phyloP scores from a whole-genome alignment of 2,888 invertebrate species.

The Agonopterix alstromeriana region DNA sequence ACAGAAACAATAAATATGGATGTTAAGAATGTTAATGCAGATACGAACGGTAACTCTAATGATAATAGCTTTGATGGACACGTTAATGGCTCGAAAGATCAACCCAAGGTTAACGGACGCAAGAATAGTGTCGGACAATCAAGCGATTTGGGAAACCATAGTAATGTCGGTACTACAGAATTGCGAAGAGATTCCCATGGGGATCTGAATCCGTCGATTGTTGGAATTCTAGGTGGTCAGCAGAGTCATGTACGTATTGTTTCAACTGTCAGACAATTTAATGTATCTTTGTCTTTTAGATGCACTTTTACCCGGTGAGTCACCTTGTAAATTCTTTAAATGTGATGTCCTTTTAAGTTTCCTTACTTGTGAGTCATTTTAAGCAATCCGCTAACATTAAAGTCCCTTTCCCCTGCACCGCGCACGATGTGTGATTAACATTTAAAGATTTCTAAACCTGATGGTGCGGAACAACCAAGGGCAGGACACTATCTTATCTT shows the following conservation, averaged over 20 bases:
- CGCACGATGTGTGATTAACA: background rate
- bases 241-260: slow-evolving; percentile 67
- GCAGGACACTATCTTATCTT: slow-evolving; percentile 52
- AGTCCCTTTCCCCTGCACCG: background rate
- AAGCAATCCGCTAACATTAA: background rate
- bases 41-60: slow-evolving; percentile 17
- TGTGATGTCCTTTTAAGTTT: background rate
- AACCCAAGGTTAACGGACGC: slow-evolving; percentile 32
- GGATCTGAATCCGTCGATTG: slow-evolving; percentile 65
- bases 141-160: slow-evolving; percentile 32
- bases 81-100: slow-evolving; percentile 14
- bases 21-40: slow-evolving; percentile 22
- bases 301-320: slow-evolving; percentile 3
- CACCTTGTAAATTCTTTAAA: slow-evolving; percentile 3
- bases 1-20: slow-evolving; percentile 55
- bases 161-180: slow-evolving; percentile 25
- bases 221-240: slow-evolving; percentile 72
- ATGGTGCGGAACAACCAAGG: slow-evolving; percentile 20
- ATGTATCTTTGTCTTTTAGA: slow-evolving; percentile 2
- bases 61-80: slow-evolving; percentile 17
- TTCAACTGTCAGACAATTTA: background rate
- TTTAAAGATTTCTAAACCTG: no score
- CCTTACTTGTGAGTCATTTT: background rate
- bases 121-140: slow-evolving; percentile 25
- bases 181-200: slow-evolving; percentile 53